A percentile compares a stretch with the other conserved stretches of the same genome.
Evolutionary conservation across 30 jellyfish, hydroid and myxozoan species (phyloP).

Genomic region (Nemopilema nomurai): DNA sequence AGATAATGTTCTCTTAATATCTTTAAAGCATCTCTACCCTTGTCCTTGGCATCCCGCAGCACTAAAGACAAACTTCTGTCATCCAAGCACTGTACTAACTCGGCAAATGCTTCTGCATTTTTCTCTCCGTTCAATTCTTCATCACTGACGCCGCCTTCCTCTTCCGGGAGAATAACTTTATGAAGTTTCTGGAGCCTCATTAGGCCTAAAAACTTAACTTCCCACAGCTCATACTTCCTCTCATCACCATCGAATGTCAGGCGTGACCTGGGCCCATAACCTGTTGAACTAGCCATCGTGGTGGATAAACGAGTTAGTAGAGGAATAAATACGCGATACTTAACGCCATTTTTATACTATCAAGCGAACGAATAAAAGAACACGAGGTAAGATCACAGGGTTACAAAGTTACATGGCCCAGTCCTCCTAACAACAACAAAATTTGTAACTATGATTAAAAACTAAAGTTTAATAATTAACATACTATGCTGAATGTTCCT

Average conservation of each 20-base stretch:
- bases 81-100: slow-evolving; percentile 25
- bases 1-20: slow-evolving; percentile 25
- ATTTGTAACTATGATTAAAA: not conserved
- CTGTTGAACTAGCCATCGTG: slow-evolving; percentile 22
- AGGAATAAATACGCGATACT: not conserved
- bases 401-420: not conserved
- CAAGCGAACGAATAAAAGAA: not conserved
- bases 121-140: slow-evolving; percentile 6
- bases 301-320: not conserved
- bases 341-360: not conserved
- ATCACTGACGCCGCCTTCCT: not conserved
- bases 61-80: slow-evolving; percentile 14
- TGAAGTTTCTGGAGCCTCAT: slow-evolving; percentile 9
- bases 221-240: slow-evolving; percentile 41
- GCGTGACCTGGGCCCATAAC: slow-evolving; percentile 55
- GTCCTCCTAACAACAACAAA: not conserved
- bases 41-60: slow-evolving; percentile 25
- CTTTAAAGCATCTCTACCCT: slow-evolving; percentile 21
- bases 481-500: too few relatives aligned
- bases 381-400: not conserved
- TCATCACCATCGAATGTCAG: slow-evolving; percentile 42
- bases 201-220: slow-evolving; percentile 23
- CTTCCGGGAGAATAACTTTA: slow-evolving; percentile 4
- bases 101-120: slow-evolving; percentile 35
- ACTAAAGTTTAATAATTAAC: not conserved